Evolutionary conservation across 2,113 vertebrate genomes (phyloP).

Genomic region (Aptenodytes forsteri): DNA sequence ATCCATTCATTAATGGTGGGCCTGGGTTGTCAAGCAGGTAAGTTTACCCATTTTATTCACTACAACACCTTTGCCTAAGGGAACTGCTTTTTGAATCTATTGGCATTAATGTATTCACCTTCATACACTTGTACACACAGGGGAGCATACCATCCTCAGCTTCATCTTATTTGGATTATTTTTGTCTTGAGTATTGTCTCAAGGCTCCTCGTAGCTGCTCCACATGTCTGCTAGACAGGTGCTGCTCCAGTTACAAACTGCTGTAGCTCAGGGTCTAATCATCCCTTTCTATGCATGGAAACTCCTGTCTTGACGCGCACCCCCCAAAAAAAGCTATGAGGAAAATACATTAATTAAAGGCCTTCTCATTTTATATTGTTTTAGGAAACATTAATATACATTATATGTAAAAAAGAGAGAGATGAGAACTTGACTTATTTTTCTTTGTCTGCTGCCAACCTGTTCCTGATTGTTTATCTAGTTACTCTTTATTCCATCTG

Average conservation of each 20-base stretch:
- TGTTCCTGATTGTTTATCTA: background rate
- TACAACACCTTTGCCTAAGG: background rate
- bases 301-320: background rate
- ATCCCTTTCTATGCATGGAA: background rate
- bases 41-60: background rate
- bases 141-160: background rate
- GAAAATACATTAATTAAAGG: background rate
- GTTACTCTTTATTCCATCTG: background rate
- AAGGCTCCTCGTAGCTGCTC: background rate
- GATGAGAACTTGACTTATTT: background rate
- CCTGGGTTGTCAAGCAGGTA: background rate
- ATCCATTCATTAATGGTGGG: background rate
- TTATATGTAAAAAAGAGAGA: background rate
- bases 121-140: background rate
- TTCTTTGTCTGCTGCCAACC: background rate
- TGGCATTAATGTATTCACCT: background rate
- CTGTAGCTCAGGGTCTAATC: background rate
- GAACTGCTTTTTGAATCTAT: background rate
- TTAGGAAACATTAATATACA: background rate
- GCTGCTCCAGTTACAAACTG: background rate
- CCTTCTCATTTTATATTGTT: background rate
- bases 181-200: background rate
- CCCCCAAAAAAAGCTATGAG: fast-evolving
- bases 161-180: background rate
- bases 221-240: background rate